phyloP scores from a whole-genome alignment of 2,888 invertebrate genomes.

The Xestia rhomboidea region DNA sequence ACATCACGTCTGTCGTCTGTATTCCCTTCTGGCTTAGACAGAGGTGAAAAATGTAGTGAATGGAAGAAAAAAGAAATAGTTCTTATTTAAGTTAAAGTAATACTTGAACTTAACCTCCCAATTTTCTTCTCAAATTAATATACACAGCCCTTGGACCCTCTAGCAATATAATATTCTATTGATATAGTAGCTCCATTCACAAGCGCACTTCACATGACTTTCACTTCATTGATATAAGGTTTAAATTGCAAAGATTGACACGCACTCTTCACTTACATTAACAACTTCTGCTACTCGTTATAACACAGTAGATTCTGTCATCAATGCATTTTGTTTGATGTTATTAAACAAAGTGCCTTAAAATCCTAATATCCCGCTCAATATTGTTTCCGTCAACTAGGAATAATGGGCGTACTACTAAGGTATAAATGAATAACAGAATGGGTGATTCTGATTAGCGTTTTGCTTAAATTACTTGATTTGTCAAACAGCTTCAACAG shows the following conservation, averaged over 20 bases:
- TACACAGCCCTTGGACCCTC: slow-evolving; percentile 44
- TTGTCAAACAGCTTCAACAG: not conserved
- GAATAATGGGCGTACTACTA: not conserved
- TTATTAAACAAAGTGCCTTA: slow-evolving; percentile 20
- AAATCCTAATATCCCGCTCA: slow-evolving; percentile 5
- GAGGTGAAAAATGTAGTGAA: not conserved
- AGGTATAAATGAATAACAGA: no score
- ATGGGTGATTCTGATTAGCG: not conserved
- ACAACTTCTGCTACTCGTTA: slow-evolving; percentile 55
- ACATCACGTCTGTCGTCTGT: accelerated
- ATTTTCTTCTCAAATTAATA: slow-evolving; percentile 25
- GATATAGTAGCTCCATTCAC: slow-evolving; percentile 21
- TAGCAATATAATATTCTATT: slow-evolving; percentile 55
- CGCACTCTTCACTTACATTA: not conserved
- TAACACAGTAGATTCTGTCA: slow-evolving; percentile 49
- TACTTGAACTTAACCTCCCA: not conserved
- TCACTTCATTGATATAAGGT: not conserved
- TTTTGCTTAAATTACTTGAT: not conserved
- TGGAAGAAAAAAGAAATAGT: not conserved
- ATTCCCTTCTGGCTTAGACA: not conserved
- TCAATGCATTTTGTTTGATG: slow-evolving; percentile 38
- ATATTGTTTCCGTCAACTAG: slow-evolving; percentile 11
- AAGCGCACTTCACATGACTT: not conserved
- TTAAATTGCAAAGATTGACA: not conserved
- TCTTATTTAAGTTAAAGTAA: not conserved